Percentiles rank a stretch among this genome's conserved stretches.
Evolutionary conservation across 2,113 vertebrate genomes (phyloP).

Genomic region (Etheostoma cragini): DNA sequence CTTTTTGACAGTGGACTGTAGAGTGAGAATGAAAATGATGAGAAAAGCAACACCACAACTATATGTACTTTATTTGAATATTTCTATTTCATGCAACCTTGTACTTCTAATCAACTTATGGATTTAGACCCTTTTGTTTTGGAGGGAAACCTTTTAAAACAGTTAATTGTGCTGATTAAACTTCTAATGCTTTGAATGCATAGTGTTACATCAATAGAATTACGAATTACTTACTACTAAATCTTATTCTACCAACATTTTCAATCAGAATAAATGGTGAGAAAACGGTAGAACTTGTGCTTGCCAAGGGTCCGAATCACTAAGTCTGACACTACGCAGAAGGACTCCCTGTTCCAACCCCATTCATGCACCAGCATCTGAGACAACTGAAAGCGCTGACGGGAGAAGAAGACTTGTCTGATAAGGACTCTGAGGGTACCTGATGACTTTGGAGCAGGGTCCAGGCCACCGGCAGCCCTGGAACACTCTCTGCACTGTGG

Average conservation of each 20-base stretch:
- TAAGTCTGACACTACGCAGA: not conserved
- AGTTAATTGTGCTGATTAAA: not conserved
- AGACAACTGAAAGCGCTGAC: not conserved
- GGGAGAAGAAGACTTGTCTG: not conserved
- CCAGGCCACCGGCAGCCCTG: slow-evolving; percentile 97
- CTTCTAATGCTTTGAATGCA: no score
- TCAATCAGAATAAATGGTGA: not conserved
- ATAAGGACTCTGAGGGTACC: slow-evolving; percentile 79
- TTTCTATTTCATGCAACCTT: no score
- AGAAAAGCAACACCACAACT: no score
- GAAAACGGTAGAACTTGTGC: not conserved
- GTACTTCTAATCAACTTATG: no score
- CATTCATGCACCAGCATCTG: not conserved
- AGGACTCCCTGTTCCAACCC: not conserved
- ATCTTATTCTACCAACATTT: not conserved
- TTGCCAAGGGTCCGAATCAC: not conserved
- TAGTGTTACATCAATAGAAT: no score
- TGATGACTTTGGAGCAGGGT: slow-evolving; percentile 93
- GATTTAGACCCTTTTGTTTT: not conserved
- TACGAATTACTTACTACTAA: no score
- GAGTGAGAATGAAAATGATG: not conserved
- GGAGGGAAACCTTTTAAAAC: not conserved
- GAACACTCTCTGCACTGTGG: slow-evolving; percentile 92
- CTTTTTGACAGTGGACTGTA: not conserved
- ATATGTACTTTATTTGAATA: no score